phyloP scores from a whole-genome alignment of 2,797 vertebrate species.

The Ateles fusciceps region DNA sequence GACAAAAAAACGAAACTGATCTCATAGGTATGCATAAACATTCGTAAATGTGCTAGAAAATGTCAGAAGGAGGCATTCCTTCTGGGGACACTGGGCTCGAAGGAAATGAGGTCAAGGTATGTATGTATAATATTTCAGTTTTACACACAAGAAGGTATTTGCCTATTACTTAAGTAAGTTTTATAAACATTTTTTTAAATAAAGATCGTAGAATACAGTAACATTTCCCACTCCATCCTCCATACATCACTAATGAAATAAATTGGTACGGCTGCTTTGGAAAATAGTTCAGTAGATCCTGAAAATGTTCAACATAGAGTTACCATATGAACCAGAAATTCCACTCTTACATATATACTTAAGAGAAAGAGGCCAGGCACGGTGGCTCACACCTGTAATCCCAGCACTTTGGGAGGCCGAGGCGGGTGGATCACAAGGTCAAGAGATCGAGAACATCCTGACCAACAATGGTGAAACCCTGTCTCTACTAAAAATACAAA shows the following conservation, averaged over 20 bases:
- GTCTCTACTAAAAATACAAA: no score
- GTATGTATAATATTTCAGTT: not conserved
- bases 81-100: not conserved
- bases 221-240: not conserved
- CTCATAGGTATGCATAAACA: not conserved
- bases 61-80: not conserved
- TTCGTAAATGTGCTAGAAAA: conserved; percentile 40
- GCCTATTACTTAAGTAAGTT: not conserved
- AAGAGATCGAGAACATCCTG: no score
- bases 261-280: not conserved
- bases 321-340: conserved; percentile 8
- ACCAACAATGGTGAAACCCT: no score
- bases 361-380: not conserved
- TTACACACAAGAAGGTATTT: not conserved
- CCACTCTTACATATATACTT: not conserved
- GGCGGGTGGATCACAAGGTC: no score
- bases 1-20: not conserved
- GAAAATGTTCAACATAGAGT: conserved; percentile 15
- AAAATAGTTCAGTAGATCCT: conserved; percentile 8
- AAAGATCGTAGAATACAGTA: not conserved
- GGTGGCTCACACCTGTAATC: no score
- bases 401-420: no score
- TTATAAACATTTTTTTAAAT: not conserved
- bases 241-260: not conserved
- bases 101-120: not conserved